Evolutionary conservation across 2,113 vertebrate species (phyloP).

Genomic region (Chionodraco myersi): DNA sequence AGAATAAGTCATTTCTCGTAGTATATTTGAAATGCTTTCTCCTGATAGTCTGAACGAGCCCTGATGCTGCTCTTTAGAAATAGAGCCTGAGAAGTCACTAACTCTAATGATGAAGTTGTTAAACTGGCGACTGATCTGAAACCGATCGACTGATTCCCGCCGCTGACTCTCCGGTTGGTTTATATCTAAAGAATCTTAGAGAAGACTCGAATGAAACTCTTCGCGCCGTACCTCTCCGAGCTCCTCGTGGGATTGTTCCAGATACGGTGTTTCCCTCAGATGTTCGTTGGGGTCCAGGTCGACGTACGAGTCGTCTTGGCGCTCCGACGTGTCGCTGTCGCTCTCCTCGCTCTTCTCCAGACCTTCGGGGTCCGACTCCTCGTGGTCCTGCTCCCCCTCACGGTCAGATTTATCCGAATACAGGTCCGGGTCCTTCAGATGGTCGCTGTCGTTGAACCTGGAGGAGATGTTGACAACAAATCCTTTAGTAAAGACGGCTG

Average conservation of each 20-base stretch:
- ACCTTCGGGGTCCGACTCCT: conserved; percentile 95
- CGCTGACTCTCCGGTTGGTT: too few relatives aligned
- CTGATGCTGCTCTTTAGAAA: too few relatives aligned
- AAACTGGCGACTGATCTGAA: too few relatives aligned
- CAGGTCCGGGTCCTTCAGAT: conserved; percentile 94
- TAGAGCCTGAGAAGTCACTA: too few relatives aligned
- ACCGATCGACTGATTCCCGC: too few relatives aligned
- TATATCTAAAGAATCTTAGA: too few relatives aligned
- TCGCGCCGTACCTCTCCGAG: conserved; percentile 93
- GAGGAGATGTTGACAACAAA: not conserved
- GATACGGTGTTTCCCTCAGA: conserved; percentile 90
- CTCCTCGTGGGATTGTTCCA: conserved; percentile 93
- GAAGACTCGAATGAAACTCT: not conserved
- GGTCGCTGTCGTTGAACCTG: conserved; percentile 94
- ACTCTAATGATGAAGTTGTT: too few relatives aligned
- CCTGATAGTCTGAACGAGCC: too few relatives aligned
- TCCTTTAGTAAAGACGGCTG: not conserved
- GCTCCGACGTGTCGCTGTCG: conserved; percentile 95
- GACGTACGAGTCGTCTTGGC: conserved; percentile 92
- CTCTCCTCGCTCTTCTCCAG: conserved; percentile 98
- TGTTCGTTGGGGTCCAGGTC: conserved; percentile 91
- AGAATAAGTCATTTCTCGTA: too few relatives aligned
- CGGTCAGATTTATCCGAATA: conserved; percentile 98
- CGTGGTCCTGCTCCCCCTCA: conserved; percentile 94
- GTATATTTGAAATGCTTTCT: too few relatives aligned